phyloP scores from a whole-genome alignment of 2,888 invertebrate genomes.

The Tubulanus polymorphus region DNA sequence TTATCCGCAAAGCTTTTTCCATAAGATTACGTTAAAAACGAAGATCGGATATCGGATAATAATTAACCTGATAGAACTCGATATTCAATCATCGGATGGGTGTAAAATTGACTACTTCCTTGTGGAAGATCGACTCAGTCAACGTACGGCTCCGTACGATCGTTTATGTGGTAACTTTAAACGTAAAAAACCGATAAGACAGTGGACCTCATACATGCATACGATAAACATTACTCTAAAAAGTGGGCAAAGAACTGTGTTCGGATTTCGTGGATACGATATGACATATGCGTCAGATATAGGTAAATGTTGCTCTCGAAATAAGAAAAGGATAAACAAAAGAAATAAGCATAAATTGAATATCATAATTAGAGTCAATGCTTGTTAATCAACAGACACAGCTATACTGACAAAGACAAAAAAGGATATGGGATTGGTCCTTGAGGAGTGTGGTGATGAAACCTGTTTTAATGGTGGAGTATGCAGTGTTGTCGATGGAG shows the following conservation, averaged over 20 bases:
- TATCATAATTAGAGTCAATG: slow-evolving; percentile 59
- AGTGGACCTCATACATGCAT: not conserved
- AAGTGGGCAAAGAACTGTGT: not conserved
- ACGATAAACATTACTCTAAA: not conserved
- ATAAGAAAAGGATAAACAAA: too few species aligned
- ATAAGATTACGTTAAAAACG: not conserved
- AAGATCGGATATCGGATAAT: not conserved
- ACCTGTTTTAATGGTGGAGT: slow-evolving; percentile 22
- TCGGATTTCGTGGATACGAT: not conserved
- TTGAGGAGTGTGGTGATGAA: slow-evolving; percentile 18
- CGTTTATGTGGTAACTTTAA: not conserved
- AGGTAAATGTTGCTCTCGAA: too few species aligned
- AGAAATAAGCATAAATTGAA: too few species aligned
- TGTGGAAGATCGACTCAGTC: not conserved
- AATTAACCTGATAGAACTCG: not conserved
- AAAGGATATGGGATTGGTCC: slow-evolving; percentile 5
- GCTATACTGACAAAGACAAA: slow-evolving; percentile 19
- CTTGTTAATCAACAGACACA: slow-evolving; percentile 18
- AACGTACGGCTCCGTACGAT: not conserved
- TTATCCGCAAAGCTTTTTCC: not conserved
- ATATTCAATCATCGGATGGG: not conserved
- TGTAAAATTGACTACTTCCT: not conserved
- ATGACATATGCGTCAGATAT: too few species aligned
- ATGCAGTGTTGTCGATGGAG: slow-evolving; percentile 9
- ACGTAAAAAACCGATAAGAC: not conserved